Evolutionary conservation across 2,797 vertebrate genomes (phyloP).

Genomic region (Sebastes minor): DNA sequence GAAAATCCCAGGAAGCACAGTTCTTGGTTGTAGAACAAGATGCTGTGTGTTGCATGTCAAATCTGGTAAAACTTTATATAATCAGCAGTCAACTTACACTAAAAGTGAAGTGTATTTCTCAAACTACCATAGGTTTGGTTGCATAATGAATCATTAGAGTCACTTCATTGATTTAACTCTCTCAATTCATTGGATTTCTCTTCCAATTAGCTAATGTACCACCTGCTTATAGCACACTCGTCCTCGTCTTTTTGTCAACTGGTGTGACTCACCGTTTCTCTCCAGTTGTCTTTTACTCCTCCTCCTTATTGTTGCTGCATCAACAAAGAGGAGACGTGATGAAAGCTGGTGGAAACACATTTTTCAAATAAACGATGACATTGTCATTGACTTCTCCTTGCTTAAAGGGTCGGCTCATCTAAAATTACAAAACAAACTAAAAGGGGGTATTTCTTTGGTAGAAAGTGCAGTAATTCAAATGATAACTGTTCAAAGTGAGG

Average conservation of each 20-base stretch:
- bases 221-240: slow-evolving; percentile 9
- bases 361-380: background rate
- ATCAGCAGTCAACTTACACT: slow-evolving; percentile 3
- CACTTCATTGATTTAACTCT: slow-evolving; percentile 41
- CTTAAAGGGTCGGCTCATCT: background rate
- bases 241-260: slow-evolving; percentile 9
- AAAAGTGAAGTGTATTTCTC: background rate
- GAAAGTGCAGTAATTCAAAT: background rate
- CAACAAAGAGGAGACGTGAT: slow-evolving; percentile 15
- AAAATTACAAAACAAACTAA: background rate
- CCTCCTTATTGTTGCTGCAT: slow-evolving; percentile 11
- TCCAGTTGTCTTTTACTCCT: slow-evolving; percentile 1
- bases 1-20: slow-evolving; percentile 33
- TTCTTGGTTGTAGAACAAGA: slow-evolving; percentile 20
- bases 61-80: slow-evolving; percentile 15
- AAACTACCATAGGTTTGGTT: background rate
- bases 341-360: background rate
- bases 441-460: background rate
- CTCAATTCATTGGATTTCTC: slow-evolving; percentile 15
- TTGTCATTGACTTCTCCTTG: background rate
- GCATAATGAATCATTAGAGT: slow-evolving; percentile 37
- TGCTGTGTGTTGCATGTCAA: slow-evolving; percentile 1
- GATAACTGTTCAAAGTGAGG: background rate
- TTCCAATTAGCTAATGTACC: slow-evolving; percentile 58
- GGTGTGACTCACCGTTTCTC: slow-evolving; percentile 26